Evolutionary conservation across 2,888 invertebrate genomes (phyloP), one percentile per base, ranked within the genome.

Genomic region (Drosophila fungiperda): DNA sequence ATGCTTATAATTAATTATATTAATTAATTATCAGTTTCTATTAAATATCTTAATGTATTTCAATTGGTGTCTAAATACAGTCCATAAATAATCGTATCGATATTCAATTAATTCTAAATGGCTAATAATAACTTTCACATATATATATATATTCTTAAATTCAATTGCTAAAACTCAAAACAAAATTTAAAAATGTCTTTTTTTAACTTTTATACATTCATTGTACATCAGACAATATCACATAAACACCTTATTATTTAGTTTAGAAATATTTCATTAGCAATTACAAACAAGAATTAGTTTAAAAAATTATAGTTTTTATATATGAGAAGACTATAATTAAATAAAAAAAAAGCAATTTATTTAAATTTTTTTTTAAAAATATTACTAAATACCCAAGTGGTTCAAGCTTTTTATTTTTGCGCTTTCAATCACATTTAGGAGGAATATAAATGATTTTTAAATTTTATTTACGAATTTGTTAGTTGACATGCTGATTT

Each of bases 41-140:
- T 65, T 54, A 66, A 64, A 60, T 75, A 75, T 72, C 67, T 78
- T 38, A 77, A 75, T 83, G 82, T 83, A 72, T 55, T 66, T 64
- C 32, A 81, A 82, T 80, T 82, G 80, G 76, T 83, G 84, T 83
- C 69, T 69, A 68, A 58, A 72, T 55, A 63, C 36, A 58, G 29
- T 63, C 49, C 48, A 67, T 71, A 57, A 80, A 78, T 67, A 79
- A 48, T 58, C 38, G 59, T 68, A 68, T 67, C 70, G 23, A 66
- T 77, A 64, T 59, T 50, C n/a, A 69, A 62, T 15, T 62, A 67
- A 64, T 64, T 65, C 60, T 59, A 49, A 80, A 75, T 62, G 67
- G 50, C 40, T 59, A 49, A 45, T n/a, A 42, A 38, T 15, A 50
- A 54, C 7, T 42, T 40, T 49, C 40, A 70, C 32, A 52, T 70